Evolutionary conservation across 1,140 invertebrate genomes (phyloP).

Genomic region (Macrotrachela quadricornifera): DNA sequence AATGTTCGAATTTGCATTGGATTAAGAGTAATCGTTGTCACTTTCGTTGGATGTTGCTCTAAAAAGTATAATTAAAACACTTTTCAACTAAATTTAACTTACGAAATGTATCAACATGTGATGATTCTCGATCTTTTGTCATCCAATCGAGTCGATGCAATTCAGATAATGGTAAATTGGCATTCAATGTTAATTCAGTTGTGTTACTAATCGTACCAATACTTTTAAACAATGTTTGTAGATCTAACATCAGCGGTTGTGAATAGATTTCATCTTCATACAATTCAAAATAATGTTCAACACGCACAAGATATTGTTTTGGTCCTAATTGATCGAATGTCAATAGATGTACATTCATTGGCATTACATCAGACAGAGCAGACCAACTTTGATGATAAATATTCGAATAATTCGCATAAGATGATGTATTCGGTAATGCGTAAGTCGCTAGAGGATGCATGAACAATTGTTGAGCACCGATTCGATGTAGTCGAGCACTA

Average conservation of each 20-base stretch:
- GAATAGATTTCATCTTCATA: conserved; percentile 41
- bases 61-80: neutral
- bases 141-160: neutral
- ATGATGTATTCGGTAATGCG: conserved; percentile 2
- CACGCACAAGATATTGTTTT: conserved; percentile 37
- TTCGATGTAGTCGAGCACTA: conserved; percentile 27
- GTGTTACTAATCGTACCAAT: neutral
- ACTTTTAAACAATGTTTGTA: neutral
- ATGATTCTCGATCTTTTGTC: neutral
- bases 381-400: conserved; percentile 13
- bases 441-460: conserved; percentile 30
- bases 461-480: conserved; percentile 28
- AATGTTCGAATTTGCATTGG: conserved; percentile 10
- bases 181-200: neutral
- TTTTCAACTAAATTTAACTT: too few relatives aligned
- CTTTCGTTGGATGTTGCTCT: too few relatives aligned
- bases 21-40: neutral
- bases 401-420: neutral
- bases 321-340: conserved; percentile 56
- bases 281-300: conserved; percentile 66
- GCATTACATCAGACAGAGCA: conserved; percentile 34
- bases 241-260: conserved; percentile 27
- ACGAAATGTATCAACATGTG: too few relatives aligned
- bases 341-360: conserved; percentile 57
- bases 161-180: neutral